phyloP scores from a whole-genome alignment of 2,797 vertebrate species.

The Phoebastria nigripes region DNA sequence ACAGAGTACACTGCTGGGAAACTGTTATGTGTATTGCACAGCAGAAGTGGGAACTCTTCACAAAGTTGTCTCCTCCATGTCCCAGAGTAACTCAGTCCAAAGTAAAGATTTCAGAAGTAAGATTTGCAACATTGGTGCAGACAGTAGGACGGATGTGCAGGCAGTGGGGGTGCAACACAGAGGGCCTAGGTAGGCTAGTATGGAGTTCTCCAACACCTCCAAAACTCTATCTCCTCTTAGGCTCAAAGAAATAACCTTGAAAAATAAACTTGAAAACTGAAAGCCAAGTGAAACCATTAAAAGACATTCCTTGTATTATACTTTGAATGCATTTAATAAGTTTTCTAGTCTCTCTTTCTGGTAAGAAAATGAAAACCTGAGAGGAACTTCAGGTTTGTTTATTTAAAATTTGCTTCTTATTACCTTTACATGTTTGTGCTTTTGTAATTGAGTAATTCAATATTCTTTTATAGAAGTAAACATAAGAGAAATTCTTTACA shows the following conservation, averaged over 20 bases:
- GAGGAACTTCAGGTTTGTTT: conserved; percentile 39
- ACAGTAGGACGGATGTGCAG: neutral
- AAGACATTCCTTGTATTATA: neutral
- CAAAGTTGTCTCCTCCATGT: neutral
- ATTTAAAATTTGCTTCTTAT: conserved; percentile 22
- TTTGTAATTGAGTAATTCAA: conserved; percentile 32
- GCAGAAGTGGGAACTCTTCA: neutral
- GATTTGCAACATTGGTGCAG: neutral
- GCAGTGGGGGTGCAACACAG: neutral
- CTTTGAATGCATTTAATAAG: neutral
- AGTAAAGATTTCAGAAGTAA: neutral
- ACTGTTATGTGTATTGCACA: neutral
- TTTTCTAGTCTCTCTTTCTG: neutral
- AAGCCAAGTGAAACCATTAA: neutral
- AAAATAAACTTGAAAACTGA: neutral
- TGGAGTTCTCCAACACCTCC: neutral
- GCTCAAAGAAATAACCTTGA: neutral
- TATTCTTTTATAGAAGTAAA: conserved; percentile 28
- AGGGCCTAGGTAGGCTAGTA: neutral
- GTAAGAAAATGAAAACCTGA: conserved; percentile 6
- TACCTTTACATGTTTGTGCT: neutral
- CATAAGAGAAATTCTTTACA: conserved; percentile 47
- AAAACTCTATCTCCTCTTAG: neutral
- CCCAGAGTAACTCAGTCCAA: neutral
- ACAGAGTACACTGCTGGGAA: neutral